Percentiles rank a stretch among this genome's conserved stretches.
Evolutionary conservation across 1,140 invertebrate species (phyloP).

Genomic region (Drosophila carrolli): DNA sequence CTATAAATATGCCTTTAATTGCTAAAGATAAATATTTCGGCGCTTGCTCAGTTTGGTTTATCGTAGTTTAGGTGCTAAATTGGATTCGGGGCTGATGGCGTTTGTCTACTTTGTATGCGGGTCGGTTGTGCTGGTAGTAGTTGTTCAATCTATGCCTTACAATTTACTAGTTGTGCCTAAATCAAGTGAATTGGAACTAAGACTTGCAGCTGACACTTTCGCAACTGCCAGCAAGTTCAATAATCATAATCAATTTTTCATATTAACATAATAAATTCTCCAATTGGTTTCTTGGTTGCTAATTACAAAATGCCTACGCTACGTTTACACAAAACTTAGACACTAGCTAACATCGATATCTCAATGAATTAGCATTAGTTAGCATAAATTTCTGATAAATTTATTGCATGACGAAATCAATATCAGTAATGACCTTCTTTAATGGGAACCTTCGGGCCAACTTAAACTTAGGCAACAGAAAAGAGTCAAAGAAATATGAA

Average conservation of each 20-base stretch:
- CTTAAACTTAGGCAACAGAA: conserved; percentile 82
- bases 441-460: conserved; percentile 36
- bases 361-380: conserved; percentile 67
- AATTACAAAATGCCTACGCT: conserved; percentile 82
- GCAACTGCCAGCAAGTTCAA: conserved; percentile 30
- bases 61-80: conserved; percentile 63
- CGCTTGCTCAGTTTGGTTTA: conserved; percentile 72
- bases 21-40: conserved; percentile 82
- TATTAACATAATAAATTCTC: conserved; percentile 77
- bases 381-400: conserved; percentile 44
- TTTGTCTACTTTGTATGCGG: conserved; percentile 20
- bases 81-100: conserved; percentile 54
- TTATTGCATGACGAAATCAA: conserved; percentile 70
- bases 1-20: conserved; percentile 82
- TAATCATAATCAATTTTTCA: conserved; percentile 39
- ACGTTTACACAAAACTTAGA: conserved; percentile 78
- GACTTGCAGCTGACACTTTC: conserved; percentile 28
- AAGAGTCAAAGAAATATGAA: conserved; percentile 47
- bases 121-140: conserved; percentile 34
- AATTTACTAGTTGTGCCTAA: conserved; percentile 72
- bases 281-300: conserved; percentile 61
- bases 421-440: conserved; percentile 66
- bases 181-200: conserved; percentile 71
- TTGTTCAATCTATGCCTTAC: conserved; percentile 61
- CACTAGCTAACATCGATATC: conserved; percentile 66